Percentiles rank a stretch among this genome's conserved stretches.
These are phyloP conservation scores for Odocoileus virginianus DNA, from an alignment of 2,113 vertebrate species.

Conservation along the genomic window DNA sequence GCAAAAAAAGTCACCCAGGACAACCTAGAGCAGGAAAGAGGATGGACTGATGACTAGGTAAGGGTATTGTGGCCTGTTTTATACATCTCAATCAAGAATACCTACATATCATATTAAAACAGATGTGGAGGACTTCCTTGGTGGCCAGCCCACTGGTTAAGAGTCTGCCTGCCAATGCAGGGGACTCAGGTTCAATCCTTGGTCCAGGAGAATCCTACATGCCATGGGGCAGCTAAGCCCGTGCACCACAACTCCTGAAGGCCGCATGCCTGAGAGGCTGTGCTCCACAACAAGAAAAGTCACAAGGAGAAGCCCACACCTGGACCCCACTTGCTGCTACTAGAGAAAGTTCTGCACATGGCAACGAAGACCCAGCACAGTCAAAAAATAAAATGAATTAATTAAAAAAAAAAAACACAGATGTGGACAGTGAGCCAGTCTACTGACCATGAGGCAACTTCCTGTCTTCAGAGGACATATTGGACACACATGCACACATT, in stretches of 20 bases:
- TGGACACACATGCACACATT: not conserved
- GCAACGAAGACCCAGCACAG: not conserved
- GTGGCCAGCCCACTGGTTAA: not conserved
- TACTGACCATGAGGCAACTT: not conserved
- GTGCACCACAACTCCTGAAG: not conserved
- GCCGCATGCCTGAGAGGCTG: not conserved
- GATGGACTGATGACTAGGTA: not conserved
- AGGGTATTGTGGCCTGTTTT: rapidly evolving
- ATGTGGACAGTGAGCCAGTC: not conserved
- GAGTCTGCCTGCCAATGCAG: not conserved
- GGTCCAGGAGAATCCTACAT: not conserved
- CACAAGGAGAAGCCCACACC: not conserved
- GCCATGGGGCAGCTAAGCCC: not conserved
- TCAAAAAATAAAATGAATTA: not conserved
- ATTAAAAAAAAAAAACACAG: not conserved
- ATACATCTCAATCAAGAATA: not conserved
- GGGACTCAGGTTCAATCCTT: not conserved
- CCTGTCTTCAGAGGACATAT: no score
- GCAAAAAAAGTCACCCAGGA: no score
- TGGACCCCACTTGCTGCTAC: not conserved
- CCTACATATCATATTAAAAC: no score
- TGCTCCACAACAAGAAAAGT: not conserved
- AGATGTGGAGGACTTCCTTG: not conserved
- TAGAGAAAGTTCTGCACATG: not conserved
- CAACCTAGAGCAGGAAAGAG: not conserved